Evolutionary conservation across 1,140 invertebrate species (phyloP).

Genomic region (Bombus confusus): DNA sequence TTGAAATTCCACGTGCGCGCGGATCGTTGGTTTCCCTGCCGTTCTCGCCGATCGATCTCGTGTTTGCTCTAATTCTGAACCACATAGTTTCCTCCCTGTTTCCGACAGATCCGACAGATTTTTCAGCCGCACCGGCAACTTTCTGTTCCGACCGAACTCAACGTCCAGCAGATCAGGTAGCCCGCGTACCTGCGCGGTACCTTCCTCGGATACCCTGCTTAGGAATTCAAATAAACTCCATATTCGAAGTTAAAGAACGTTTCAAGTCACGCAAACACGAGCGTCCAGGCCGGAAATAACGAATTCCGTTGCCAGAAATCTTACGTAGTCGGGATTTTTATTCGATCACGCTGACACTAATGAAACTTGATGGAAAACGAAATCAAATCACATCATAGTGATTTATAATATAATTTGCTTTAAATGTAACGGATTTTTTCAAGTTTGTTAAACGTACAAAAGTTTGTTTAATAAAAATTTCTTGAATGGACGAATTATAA

Average conservation of each 20-base stretch:
- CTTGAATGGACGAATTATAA: no score
- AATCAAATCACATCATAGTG: no score
- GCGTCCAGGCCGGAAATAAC: constrained; percentile 19
- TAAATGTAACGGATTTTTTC: no score
- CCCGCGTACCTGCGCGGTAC: not conserved
- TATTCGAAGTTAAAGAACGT: not conserved
- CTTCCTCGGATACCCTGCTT: not conserved
- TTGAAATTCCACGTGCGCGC: constrained; percentile 10
- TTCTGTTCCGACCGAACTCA: not conserved
- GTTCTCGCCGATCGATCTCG: not conserved
- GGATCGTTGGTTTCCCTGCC: not conserved
- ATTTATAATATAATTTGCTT: no score
- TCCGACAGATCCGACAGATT: not conserved
- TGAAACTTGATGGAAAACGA: constrained; percentile 18
- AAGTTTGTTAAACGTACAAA: no score
- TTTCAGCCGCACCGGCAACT: not conserved
- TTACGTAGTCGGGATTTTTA: constrained; percentile 50
- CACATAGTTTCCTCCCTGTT: not conserved
- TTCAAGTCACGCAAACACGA: constrained; percentile 26
- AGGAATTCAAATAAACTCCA: constrained; percentile 56
- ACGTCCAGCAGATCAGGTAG: not conserved
- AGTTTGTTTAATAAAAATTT: no score
- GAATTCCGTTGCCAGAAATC: constrained; percentile 56
- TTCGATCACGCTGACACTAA: constrained; percentile 4
- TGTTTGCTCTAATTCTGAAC: constrained; percentile 1